phyloP scores from a whole-genome alignment of 2,888 invertebrate species.

The Buathra laborator region DNA sequence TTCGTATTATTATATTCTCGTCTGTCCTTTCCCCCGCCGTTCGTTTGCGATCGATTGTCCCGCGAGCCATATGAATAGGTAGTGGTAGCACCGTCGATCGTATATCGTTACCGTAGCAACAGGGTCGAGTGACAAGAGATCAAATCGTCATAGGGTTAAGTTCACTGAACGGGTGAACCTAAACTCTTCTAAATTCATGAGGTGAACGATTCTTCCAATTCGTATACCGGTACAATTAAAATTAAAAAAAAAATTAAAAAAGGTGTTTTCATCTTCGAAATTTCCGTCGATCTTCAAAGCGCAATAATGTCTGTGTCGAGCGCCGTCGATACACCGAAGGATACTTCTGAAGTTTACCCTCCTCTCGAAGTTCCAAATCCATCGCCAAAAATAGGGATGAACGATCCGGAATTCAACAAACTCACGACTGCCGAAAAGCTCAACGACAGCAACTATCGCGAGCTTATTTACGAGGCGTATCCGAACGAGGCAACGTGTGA shows the following conservation, averaged over 20 bases:
- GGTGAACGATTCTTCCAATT: conserved; percentile 2
- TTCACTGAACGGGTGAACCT: conserved; percentile 30
- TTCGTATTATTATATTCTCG: conserved; percentile 17
- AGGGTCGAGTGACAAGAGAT: conserved; percentile 48
- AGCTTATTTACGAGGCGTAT: conserved; percentile 76
- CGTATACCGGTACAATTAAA: neutral
- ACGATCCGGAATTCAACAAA: conserved; percentile 74
- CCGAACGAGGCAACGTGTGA: conserved; percentile 78
- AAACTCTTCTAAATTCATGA: conserved; percentile 51
- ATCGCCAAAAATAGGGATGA: conserved; percentile 71
- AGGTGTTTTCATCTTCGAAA: neutral
- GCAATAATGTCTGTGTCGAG: conserved; percentile 32
- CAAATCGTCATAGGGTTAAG: conserved; percentile 44
- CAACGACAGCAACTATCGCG: conserved; percentile 77
- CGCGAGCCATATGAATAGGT: neutral
- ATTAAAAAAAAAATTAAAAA: conserved; percentile 20
- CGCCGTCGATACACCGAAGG: neutral
- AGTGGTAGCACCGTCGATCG: conserved; percentile 40
- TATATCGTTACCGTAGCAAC: conserved; percentile 61
- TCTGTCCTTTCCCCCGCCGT: neutral
- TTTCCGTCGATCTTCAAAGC: too few species aligned
- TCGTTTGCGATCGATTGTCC: conserved; percentile 52
- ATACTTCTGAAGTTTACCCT: conserved; percentile 27
- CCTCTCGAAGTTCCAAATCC: conserved; percentile 70
- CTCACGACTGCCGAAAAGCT: conserved; percentile 80